Evolutionary conservation across 2,888 invertebrate genomes (phyloP), one percentile per base, ranked within the genome.

Genomic region (Synanthedon formicaeformis): DNA sequence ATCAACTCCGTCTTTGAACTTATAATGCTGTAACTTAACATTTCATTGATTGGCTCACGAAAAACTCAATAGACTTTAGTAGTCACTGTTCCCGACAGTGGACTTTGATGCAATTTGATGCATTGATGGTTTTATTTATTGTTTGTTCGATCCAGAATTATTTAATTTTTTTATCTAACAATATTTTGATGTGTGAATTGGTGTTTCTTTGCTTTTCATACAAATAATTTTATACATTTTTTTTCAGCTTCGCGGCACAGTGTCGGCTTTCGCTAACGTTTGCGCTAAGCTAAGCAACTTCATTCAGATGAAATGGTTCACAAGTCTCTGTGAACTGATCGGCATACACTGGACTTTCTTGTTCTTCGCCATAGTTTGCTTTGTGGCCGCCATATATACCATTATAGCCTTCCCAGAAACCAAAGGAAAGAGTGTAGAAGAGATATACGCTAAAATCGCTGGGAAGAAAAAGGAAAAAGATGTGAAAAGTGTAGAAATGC

Each of bases 281-380:
- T 76, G 78, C 59, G 82, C 85, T 0, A 86, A 87, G 61, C 66
- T 84, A 54, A 83, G 83, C 67, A 87, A 86, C 65, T 87, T 87
- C 61, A 56, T 83, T 41, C 86, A 87, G 57, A 81, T 79, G 64
- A 87, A 85, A 58, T 85, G 84, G 83, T 87, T 87, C 73, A 77
- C 78, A 0, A 68, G 67, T 11, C 65, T 86, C 12, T 77, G 78
- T 54, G 75, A 78, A 0, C 56, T 76, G 1, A 70, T 86, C 52
- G 85, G 86, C 40, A 83, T 84, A 50, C 85, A 87, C 50, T 85
- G 84, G 82, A 79, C 79, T 0, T 81, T 86, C 62, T 57, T 84
- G 0, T 81, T 81, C 69, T 87, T 87, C 59, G 67, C 83, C 0
- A 41, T 69, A 0, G 75, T 85, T 8, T 78, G 78, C 54, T 83